phyloP scores from a whole-genome alignment of 2,888 invertebrate species.

The Tetragnatha montana region DNA sequence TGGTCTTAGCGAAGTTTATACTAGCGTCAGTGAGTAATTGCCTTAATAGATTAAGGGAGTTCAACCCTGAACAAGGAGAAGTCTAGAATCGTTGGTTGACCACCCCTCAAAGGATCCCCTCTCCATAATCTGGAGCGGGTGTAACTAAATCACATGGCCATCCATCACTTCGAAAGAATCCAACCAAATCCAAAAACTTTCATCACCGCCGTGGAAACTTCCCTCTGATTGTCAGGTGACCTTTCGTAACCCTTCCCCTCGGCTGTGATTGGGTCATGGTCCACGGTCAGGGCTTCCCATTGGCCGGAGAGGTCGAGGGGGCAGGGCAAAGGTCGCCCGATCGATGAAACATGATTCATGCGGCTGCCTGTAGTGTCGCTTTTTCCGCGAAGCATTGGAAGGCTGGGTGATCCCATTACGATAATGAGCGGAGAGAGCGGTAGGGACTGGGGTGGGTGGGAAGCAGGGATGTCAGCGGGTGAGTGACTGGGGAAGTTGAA shows the following conservation, averaged over 20 bases:
- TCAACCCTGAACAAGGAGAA: no score
- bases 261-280: conserved; percentile 55
- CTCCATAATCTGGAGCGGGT: not conserved
- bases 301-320: conserved; percentile 68
- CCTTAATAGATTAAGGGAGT: no score
- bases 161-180: not conserved
- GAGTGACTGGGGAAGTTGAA: no score
- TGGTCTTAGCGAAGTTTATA: no score
- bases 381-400: conserved; percentile 6
- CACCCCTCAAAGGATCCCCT: not conserved
- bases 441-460: no score
- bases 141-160: not conserved
- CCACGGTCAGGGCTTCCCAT: conserved; percentile 53
- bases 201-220: conserved; percentile 16
- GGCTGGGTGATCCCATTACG: conserved; percentile 12
- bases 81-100: not conserved
- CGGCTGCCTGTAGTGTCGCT: conserved; percentile 8
- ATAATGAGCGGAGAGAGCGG: conserved; percentile 1
- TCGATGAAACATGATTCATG: conserved; percentile 67
- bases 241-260: conserved; percentile 69
- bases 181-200: conserved; percentile 1
- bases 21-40: no score
- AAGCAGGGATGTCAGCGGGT: no score
- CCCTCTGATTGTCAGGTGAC: conserved; percentile 63
- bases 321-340: conserved; percentile 69